Conservation (phyloP, 2,113 vertebrate genomes). For the Proteles cristata region DNA sequence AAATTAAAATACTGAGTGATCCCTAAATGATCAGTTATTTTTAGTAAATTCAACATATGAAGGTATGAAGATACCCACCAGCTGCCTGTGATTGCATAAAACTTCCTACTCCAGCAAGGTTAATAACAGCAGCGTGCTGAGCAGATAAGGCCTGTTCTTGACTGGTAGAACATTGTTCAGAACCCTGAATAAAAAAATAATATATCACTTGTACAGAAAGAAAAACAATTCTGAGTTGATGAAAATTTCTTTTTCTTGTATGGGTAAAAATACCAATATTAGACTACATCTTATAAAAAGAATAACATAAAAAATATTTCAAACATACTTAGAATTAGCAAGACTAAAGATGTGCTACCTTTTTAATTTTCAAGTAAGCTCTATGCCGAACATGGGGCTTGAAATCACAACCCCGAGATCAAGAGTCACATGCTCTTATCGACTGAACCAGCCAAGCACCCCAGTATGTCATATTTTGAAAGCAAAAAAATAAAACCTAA, state of each 20-base stretch:
- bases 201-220: constrained; percentile 60
- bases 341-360: not conserved
- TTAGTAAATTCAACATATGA: constrained; percentile 50
- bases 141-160: constrained; percentile 93
- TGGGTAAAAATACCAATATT: not conserved
- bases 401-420: no score
- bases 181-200: constrained; percentile 87
- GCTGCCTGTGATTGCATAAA: constrained; percentile 95
- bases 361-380: no score
- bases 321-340: not conserved
- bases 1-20: not conserved
- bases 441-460: no score
- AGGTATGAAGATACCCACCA: constrained; percentile 83
- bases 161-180: constrained; percentile 89
- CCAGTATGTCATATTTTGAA: not conserved
- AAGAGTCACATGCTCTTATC: no score
- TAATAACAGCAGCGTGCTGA: constrained; percentile 96
- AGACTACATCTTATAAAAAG: not conserved
- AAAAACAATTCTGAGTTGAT: not conserved
- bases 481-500: not conserved
- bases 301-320: not conserved
- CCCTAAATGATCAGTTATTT: not conserved
- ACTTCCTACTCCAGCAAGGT: constrained; percentile 93
- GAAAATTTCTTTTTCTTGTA: not conserved
- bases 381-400: no score